Evolutionary conservation across 1,140 invertebrate genomes (phyloP).

Genomic region (Drosophila chauvacae): DNA sequence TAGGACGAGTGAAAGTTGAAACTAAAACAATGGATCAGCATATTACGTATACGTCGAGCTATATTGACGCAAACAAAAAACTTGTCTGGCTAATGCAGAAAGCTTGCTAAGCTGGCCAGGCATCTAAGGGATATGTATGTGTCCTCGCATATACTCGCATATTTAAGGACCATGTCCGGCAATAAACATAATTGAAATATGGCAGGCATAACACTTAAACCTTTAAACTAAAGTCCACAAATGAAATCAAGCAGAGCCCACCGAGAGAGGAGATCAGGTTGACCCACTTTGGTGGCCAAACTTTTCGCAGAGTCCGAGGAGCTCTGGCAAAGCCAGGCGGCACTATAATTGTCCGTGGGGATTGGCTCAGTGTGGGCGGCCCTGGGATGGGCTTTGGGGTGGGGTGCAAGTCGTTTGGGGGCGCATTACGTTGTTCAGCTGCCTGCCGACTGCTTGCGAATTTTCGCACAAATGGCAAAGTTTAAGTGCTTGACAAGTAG

Average conservation of each 20-base stretch:
- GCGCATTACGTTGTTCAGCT: slow-evolving; percentile 22
- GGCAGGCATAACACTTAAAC: slow-evolving; percentile 8
- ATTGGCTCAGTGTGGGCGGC: slow-evolving; percentile 8
- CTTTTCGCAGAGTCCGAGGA: slow-evolving; percentile 9
- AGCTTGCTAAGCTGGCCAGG: background rate
- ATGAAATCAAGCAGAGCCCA: background rate
- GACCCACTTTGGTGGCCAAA: slow-evolving; percentile 14
- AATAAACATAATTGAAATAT: slow-evolving; percentile 18
- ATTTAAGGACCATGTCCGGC: slow-evolving; percentile 2
- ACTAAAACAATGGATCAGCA: slow-evolving; percentile 13
- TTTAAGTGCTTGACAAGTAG: slow-evolving; percentile 23
- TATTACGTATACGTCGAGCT: slow-evolving; percentile 6
- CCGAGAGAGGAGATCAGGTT: slow-evolving; percentile 14
- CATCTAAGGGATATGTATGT: background rate
- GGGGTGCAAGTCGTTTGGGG: slow-evolving; percentile 16
- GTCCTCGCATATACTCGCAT: background rate
- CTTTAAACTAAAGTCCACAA: slow-evolving; percentile 19
- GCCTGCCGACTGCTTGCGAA: slow-evolving; percentile 18
- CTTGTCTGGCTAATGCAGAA: slow-evolving; percentile 6
- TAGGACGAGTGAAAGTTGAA: slow-evolving; percentile 2
- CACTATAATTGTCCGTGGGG: slow-evolving; percentile 17
- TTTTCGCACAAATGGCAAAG: slow-evolving; percentile 23
- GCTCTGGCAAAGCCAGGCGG: slow-evolving; percentile 1
- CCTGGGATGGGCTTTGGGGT: background rate
- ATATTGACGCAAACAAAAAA: slow-evolving; percentile 12